Evolutionary conservation across 2,113 vertebrate genomes (phyloP), one percentile per base, ranked within the genome.

Genomic region (Periophthalmodon schlosseri): DNA sequence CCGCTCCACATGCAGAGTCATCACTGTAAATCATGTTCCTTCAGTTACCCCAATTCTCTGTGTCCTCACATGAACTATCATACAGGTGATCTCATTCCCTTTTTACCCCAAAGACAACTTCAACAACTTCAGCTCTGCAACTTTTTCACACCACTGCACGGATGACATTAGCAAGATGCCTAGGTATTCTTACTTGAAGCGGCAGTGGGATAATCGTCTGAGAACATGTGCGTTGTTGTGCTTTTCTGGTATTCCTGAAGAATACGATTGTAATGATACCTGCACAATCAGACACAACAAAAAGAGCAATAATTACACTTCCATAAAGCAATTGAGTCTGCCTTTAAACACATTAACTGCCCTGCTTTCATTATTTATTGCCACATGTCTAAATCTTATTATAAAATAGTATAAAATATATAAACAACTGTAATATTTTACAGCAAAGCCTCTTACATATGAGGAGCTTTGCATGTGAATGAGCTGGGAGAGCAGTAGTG

Each of bases 231-330:
- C 0, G 7, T 70, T 54, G 16, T 77, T 67, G 58, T 47, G 61
- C 61, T 86, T 68, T 58, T 70, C 56, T 84, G 64, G 66, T 77
- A 77, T 57, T 86, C 56, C 73, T 87, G 77, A 39, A 84, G 75
- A 67, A 92, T 84, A 47, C 75, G 83, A 3, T 76, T 58, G 64
- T 88, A 84, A 80, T 93, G 91, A 84, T 93, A 83, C 88, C 93
- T 93, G 86, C 7, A 44, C 8, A 76, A 73, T 8, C 33, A 77
- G 4, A 14, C 4, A 50, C 20, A 69, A 58, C 14, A 79, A 16
- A 63, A 1, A 33, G 23, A 61, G 13, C 13, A 57, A 57, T 23
- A 61, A 33, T 33, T 24, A 60, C 58, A 28, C 23, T 15, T 28
- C 14, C 0, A 3, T 28, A 28, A 15, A 5, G 2, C 57, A 60